Evolutionary conservation across 2,797 vertebrate genomes (phyloP).

Genomic region (Poecilia picta): DNA sequence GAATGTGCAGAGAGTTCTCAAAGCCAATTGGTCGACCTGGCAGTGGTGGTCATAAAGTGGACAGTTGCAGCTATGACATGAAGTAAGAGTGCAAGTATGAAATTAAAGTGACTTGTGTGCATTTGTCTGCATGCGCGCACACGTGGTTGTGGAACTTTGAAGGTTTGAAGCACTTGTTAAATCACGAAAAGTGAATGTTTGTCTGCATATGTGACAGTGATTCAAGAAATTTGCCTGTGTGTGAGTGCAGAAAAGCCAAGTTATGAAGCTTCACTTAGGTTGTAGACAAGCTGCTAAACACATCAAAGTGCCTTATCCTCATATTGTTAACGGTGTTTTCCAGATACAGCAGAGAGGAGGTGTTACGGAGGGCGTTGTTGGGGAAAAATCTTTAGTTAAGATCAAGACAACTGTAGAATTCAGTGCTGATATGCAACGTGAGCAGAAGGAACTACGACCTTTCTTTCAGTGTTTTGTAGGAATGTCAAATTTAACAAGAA

Average conservation of each 20-base stretch:
- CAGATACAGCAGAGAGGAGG: slow-evolving; percentile 47
- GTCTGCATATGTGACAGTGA: neutral
- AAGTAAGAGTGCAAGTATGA: slow-evolving; percentile 8
- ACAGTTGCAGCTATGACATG: slow-evolving; percentile 31
- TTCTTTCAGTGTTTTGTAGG: slow-evolving; percentile 45
- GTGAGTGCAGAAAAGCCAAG: slow-evolving; percentile 32
- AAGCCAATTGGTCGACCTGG: neutral
- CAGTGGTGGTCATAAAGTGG: slow-evolving; percentile 2
- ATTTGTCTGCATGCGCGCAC: slow-evolving; percentile 17
- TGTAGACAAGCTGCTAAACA: slow-evolving; percentile 71
- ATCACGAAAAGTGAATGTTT: slow-evolving; percentile 31
- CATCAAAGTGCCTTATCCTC: slow-evolving; percentile 77
- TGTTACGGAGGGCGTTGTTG: slow-evolving; percentile 41
- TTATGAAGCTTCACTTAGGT: slow-evolving; percentile 46
- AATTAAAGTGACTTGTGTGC: slow-evolving; percentile 9
- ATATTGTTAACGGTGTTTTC: slow-evolving; percentile 45
- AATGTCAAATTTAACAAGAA: slow-evolving; percentile 29
- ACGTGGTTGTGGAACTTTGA: slow-evolving; percentile 22
- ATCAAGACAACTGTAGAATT: slow-evolving; percentile 22
- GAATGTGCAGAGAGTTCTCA: slow-evolving; percentile 46
- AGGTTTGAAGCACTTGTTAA: slow-evolving; percentile 40
- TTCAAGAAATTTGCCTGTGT: neutral
- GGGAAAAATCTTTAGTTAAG: slow-evolving; percentile 35
- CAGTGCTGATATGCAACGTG: slow-evolving; percentile 33
- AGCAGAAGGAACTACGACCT: slow-evolving; percentile 36